Evolutionary conservation across 2,113 vertebrate genomes (phyloP).

Genomic region (Neopipo cinnamomea): DNA sequence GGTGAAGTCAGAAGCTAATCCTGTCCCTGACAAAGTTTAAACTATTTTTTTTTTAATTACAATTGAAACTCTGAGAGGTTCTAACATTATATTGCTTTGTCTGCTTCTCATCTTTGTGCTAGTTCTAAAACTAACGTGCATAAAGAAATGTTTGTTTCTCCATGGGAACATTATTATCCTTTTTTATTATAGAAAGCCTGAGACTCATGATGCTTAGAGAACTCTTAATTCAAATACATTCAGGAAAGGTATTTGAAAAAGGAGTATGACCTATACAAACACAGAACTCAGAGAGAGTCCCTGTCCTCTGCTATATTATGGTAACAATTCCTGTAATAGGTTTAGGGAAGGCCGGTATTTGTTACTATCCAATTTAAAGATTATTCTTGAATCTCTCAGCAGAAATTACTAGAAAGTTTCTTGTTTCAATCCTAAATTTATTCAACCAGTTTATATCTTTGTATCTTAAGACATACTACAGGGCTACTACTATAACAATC

Average conservation of each 20-base stretch:
- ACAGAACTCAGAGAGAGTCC: not conserved
- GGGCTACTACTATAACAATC: not conserved
- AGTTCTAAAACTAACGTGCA: not conserved
- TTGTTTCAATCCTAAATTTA: not conserved
- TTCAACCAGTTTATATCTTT: not conserved
- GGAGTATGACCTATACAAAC: not conserved
- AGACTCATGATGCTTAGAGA: not conserved
- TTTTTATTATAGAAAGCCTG: not conserved
- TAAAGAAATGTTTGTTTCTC: not conserved
- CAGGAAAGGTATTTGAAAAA: not conserved
- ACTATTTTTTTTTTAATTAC: not conserved
- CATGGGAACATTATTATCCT: not conserved
- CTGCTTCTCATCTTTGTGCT: not conserved
- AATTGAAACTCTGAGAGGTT: not conserved
- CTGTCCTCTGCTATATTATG: not conserved
- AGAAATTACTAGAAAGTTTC: not conserved
- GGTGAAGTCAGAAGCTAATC: not conserved
- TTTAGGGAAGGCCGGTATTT: accelerated
- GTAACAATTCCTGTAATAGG: not conserved
- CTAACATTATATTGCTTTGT: not conserved
- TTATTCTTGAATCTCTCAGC: not conserved
- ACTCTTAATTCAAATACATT: not conserved
- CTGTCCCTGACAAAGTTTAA: not conserved
- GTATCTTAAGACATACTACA: not conserved
- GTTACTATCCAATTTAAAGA: not conserved